Evolutionary conservation across 2,113 vertebrate genomes (phyloP), one percentile per base, ranked within the genome.

Genomic region (Penelope pileata): DNA sequence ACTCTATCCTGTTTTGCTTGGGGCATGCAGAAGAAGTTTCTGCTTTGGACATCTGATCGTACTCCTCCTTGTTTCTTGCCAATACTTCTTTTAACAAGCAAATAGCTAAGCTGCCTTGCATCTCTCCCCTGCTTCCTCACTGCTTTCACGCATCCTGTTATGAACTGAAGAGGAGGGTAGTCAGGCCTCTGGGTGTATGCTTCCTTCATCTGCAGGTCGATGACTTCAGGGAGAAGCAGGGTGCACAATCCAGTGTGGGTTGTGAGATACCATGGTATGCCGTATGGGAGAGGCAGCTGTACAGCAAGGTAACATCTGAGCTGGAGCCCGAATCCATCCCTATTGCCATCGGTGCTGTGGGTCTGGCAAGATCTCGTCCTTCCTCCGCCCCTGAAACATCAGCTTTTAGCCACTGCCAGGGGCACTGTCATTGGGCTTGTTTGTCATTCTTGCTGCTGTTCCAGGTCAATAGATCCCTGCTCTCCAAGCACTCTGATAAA

Each of bases 361-460:
- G 45, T 85, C 85, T 93, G 90, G 82, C 63, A 79, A 73, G 58
- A 40, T 90, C 30, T 79, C 87, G 72, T 27, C 43, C 38, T 87
- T 42, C 27, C 36, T 27, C 86, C 73, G 26, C 19, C 22, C 29
- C 48, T 1, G 1, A 76, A 92, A 92, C 58, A 83, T 66, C 91
- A 89, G 60, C 66, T 91, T 92, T 91, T 82, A 94, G 27, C 66
- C 11, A 17, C 66, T 94, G 89, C 89, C 78, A 72, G 42, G 54
- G 89, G 42, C 62, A 2, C 58, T 85, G 78, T 79, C 74, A 42
- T 38, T 87, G n/a, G 78, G 24, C 58, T 76, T 82, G 64, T 16
- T 78, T 75, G 86, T 75, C 3, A 2, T 51, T 75, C 45, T 36
- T 81, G 45, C 56, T 82, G 69, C 27, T 76, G n/a, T 90, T 93